Conservation (phyloP, 2,113 vertebrate species). For the Cephalopterus ornatus region DNA sequence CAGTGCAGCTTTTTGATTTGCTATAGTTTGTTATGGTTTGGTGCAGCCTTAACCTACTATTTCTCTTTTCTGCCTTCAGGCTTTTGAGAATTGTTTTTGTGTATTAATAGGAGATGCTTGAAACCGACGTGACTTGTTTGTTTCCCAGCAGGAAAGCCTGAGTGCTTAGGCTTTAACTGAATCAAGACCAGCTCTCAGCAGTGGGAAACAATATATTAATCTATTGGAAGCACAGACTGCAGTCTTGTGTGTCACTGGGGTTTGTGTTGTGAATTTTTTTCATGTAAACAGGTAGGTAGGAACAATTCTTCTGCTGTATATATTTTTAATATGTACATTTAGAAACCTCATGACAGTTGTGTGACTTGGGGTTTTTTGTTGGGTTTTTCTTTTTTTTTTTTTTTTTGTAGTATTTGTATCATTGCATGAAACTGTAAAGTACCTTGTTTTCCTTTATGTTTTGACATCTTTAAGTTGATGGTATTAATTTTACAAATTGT, state of each 20-base stretch:
- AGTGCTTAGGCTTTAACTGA: slow-evolving; percentile 47
- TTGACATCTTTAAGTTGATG: neutral
- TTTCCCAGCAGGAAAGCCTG: slow-evolving; percentile 57
- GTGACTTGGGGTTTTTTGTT: neutral
- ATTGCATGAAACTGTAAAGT: slow-evolving; percentile 14
- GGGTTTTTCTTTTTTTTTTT: neutral
- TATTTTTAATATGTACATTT: neutral
- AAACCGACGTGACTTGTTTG: slow-evolving; percentile 44
- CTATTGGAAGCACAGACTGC: slow-evolving; percentile 20
- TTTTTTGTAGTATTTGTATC: neutral
- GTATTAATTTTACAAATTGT: neutral
- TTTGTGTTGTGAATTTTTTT: slow-evolving; percentile 43
- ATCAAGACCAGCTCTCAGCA: slow-evolving; percentile 53
- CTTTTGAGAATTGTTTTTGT: slow-evolving; percentile 41
- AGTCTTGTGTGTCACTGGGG: slow-evolving; percentile 13
- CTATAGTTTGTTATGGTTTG: neutral
- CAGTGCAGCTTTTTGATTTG: neutral
- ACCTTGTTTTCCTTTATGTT: neutral
- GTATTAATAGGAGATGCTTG: slow-evolving; percentile 49
- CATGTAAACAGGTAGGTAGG: slow-evolving; percentile 39
- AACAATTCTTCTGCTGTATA: neutral
- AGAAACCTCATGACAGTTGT: neutral
- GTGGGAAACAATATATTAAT: slow-evolving; percentile 46
- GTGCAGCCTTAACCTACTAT: neutral
- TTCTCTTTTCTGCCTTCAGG: slow-evolving; percentile 11